A percentile compares a stretch with the other conserved stretches of the same genome.
Evolutionary conservation across 2,888 invertebrate species (phyloP).

Genomic region (Odontothrips loti): DNA sequence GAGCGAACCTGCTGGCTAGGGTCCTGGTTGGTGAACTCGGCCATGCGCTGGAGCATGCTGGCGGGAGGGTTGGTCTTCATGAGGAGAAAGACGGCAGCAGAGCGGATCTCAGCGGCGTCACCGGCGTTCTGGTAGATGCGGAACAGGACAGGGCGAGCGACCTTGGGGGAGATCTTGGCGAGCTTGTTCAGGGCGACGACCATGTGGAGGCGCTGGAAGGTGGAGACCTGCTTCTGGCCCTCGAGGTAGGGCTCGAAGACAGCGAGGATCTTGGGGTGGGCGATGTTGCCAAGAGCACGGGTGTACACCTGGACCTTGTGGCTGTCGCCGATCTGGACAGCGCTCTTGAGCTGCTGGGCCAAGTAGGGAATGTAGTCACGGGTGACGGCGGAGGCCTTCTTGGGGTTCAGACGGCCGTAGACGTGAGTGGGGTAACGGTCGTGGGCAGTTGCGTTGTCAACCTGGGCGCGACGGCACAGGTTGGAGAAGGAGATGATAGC

Average conservation of each 20-base stretch:
- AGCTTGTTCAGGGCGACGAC: constrained; percentile 55
- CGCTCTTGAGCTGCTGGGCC: constrained; percentile 52
- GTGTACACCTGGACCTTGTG: constrained; percentile 58
- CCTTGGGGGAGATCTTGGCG: constrained; percentile 51
- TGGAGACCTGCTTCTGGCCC: constrained; percentile 53
- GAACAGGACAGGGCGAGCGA: constrained; percentile 57
- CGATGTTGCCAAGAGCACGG: constrained; percentile 62
- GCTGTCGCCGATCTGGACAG: constrained; percentile 54
- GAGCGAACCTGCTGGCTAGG: constrained; percentile 60
- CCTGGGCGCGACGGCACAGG: constrained; percentile 58
- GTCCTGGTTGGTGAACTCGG: constrained; percentile 62
- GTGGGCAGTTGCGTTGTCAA: constrained; percentile 55
- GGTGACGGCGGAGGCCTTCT: constrained; percentile 53
- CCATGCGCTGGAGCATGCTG: constrained; percentile 65
- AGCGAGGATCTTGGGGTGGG: constrained; percentile 56
- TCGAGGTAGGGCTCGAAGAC: constrained; percentile 65
- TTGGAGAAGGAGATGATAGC: constrained; percentile 58
- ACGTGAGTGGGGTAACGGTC: constrained; percentile 61
- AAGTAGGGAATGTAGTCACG: constrained; percentile 60
- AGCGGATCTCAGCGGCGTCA: constrained; percentile 62
- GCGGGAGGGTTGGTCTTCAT: constrained; percentile 58
- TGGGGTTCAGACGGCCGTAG: constrained; percentile 57
- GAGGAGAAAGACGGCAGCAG: constrained; percentile 58
- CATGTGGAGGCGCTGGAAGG: constrained; percentile 61
- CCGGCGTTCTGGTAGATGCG: constrained; percentile 63